A percentile compares a stretch with the other conserved stretches of the same genome.
phyloP scores from a whole-genome alignment of 2,797 vertebrate genomes.

The Chaetodon trifasciatus region DNA sequence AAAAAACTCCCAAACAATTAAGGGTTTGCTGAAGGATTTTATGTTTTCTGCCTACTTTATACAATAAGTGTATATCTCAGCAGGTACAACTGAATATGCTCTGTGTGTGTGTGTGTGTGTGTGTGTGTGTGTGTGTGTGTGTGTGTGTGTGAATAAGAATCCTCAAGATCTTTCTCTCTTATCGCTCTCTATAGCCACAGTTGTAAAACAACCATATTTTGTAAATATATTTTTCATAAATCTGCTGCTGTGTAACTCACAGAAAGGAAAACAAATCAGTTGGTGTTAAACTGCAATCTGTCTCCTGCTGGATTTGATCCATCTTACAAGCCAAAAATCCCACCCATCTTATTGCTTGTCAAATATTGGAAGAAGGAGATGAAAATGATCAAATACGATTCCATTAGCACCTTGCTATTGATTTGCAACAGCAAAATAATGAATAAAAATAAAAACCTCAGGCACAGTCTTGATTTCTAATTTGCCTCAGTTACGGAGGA shows the following conservation, averaged over 20 bases:
- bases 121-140: too few relatives aligned
- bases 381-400: slow-evolving; percentile 37
- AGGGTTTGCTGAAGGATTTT: too few relatives aligned
- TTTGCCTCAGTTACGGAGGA: slow-evolving; percentile 21
- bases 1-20: too few relatives aligned
- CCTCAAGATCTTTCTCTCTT: neutral
- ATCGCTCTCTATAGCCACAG: neutral
- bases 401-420: slow-evolving; percentile 48
- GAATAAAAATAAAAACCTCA: neutral
- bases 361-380: slow-evolving; percentile 17
- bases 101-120: too few relatives aligned
- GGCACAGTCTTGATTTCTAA: slow-evolving; percentile 24
- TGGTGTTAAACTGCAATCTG: slow-evolving; percentile 27
- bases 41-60: too few relatives aligned
- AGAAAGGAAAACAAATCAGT: slow-evolving; percentile 37
- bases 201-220: slow-evolving; percentile 17
- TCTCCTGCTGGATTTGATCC: slow-evolving; percentile 29
- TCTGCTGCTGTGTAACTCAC: neutral
- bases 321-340: slow-evolving; percentile 13
- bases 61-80: too few relatives aligned
- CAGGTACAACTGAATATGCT: too few relatives aligned
- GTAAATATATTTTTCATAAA: slow-evolving; percentile 1
- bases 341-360: slow-evolving; percentile 14
- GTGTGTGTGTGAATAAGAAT: neutral
- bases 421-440: slow-evolving; percentile 30